These are phyloP conservation scores for Copsychus sechellarum DNA, from an alignment of 2,113 vertebrate species.

Conservation along the genomic window DNA sequence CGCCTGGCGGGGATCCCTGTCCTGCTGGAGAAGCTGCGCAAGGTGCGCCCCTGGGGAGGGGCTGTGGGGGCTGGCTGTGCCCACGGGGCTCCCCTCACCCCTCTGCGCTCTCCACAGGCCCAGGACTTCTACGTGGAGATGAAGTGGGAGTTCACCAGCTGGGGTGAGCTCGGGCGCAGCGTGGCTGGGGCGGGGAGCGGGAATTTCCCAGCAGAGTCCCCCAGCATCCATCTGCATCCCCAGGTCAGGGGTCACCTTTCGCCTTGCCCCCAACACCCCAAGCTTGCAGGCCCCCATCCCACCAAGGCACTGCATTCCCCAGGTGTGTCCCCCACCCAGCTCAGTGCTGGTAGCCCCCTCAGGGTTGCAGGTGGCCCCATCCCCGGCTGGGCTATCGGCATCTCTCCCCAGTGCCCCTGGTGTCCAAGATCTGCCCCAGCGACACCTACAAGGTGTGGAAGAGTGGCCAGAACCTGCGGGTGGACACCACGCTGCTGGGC, in stretches of 20 bases:
- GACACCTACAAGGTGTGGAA: slow-evolving; percentile 99
- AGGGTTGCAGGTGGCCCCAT: neutral
- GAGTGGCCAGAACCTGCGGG: slow-evolving; percentile 93
- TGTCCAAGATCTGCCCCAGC: slow-evolving; percentile 96
- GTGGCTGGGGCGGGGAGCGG: fast-evolving
- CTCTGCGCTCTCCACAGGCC: slow-evolving; percentile 72
- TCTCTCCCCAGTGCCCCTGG: slow-evolving; percentile 86
- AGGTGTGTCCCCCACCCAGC: neutral
- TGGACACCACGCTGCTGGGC: slow-evolving; percentile 94
- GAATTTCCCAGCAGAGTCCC: neutral
- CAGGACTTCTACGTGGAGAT: slow-evolving; percentile 98
- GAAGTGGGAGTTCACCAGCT: slow-evolving; percentile 98
- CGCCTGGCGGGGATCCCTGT: slow-evolving; percentile 92
- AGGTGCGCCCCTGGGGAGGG: slow-evolving; percentile 71
- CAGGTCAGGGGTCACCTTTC: neutral
- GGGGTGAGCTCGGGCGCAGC: slow-evolving; percentile 80
- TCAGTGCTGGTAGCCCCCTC: fast-evolving
- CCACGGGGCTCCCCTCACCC: neutral
- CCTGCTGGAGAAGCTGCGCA: slow-evolving; percentile 91
- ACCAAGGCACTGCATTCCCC: fast-evolving
- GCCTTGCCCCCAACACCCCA: neutral
- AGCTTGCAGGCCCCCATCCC: neutral
- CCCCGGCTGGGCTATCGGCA: neutral
- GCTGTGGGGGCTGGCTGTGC: fast-evolving
- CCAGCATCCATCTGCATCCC: neutral